Evolutionary conservation across 2,888 invertebrate species (phyloP).

Genomic region (Eupithecia abbreviata): DNA sequence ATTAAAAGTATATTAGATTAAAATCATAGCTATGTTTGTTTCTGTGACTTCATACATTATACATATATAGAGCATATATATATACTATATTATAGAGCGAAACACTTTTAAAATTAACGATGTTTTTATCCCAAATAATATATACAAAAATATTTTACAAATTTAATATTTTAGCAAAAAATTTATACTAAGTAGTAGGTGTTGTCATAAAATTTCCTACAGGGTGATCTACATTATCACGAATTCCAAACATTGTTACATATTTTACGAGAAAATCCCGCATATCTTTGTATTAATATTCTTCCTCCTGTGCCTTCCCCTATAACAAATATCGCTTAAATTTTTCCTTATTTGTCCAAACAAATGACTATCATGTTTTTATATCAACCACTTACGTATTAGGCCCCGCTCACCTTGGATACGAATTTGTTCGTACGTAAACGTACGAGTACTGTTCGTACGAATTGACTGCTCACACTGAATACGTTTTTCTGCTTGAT

Average conservation of each 20-base stretch:
- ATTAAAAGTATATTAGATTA: constrained; percentile 11
- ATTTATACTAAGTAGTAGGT: neutral
- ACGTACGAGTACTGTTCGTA: no score
- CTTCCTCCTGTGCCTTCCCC: constrained; percentile 51
- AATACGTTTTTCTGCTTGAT: no score
- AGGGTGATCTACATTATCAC: constrained; percentile 29
- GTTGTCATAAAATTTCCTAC: constrained; percentile 20
- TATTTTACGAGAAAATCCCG: constrained; percentile 27
- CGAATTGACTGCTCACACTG: no score
- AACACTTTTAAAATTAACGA: neutral
- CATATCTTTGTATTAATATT: constrained; percentile 42
- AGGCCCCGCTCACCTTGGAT: no score
- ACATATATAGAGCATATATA: no score
- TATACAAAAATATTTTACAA: neutral
- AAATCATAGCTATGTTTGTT: neutral
- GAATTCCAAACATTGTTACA: constrained; percentile 16
- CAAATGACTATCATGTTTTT: constrained; percentile 4
- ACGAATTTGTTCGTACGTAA: no score
- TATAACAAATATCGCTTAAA: constrained; percentile 28
- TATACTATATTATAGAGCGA: neutral
- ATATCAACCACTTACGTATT: neutral
- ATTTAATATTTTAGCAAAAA: neutral
- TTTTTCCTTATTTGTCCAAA: constrained; percentile 22
- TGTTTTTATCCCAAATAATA: neutral
- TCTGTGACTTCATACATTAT: neutral